phyloP scores from a whole-genome alignment of 2,797 vertebrate genomes.

The Tamandua tetradactyla region DNA sequence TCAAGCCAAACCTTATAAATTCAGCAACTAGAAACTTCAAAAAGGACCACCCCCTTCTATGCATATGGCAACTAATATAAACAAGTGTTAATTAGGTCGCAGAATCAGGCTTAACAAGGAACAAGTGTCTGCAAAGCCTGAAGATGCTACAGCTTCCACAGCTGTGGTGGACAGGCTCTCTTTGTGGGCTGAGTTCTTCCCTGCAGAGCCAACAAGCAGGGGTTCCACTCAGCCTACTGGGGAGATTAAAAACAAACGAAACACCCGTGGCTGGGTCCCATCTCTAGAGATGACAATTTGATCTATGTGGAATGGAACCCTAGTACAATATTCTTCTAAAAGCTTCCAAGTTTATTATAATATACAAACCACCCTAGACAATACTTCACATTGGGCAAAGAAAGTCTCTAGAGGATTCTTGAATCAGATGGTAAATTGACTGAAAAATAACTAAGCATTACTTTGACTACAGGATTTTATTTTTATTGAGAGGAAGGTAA shows the following conservation, averaged over 20 bases:
- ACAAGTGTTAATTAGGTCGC: slow-evolving; percentile 71
- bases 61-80: slow-evolving; percentile 60
- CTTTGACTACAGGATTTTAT: slow-evolving; percentile 32
- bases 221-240: not conserved
- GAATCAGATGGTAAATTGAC: not conserved
- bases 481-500: slow-evolving; percentile 29
- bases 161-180: not conserved
- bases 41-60: slow-evolving; percentile 63
- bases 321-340: not conserved
- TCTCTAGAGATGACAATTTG: not conserved
- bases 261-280: not conserved
- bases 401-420: not conserved
- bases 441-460: not conserved
- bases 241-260: not conserved
- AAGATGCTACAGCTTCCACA: not conserved
- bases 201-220: not conserved
- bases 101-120: slow-evolving; percentile 35
- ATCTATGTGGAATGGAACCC: slow-evolving; percentile 23
- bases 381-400: not conserved
- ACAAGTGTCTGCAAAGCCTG: slow-evolving; percentile 19
- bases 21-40: slow-evolving; percentile 66
- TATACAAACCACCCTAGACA: too few relatives aligned
- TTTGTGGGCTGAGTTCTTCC: not conserved
- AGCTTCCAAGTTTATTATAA: slow-evolving; percentile 6
- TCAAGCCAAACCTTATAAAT: slow-evolving; percentile 50